Evolutionary conservation across 2,888 invertebrate genomes (phyloP).

Genomic region (Cecidostiba fungosa): DNA sequence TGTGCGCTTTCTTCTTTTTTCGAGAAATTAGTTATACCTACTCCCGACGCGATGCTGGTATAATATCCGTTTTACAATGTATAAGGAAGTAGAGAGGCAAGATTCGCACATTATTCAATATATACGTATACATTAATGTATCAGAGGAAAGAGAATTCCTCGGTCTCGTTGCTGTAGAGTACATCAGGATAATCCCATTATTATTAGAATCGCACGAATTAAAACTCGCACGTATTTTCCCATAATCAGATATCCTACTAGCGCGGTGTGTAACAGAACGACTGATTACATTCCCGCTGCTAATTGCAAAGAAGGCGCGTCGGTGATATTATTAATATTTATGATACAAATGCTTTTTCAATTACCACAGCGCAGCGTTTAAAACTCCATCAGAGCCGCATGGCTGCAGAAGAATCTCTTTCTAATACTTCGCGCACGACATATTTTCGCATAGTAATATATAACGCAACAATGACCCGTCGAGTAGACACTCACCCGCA

Average conservation of each 20-base stretch:
- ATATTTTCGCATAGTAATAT: neutral
- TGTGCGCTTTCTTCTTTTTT: neutral
- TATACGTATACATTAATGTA: neutral
- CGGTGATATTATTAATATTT: neutral
- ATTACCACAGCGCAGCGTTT: neutral
- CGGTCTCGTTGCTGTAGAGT: neutral
- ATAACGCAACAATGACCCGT: neutral
- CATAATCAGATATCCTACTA: neutral
- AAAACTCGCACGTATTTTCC: neutral
- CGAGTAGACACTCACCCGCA: neutral
- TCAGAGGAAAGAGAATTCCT: neutral
- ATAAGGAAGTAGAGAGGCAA: neutral
- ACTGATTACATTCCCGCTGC: neutral
- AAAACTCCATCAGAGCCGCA: neutral
- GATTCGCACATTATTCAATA: neutral
- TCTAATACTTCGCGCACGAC: neutral
- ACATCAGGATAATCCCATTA: neutral
- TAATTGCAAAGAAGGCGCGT: slow-evolving; percentile 7
- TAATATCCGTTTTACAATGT: slow-evolving; percentile 16
- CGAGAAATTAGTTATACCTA: neutral
- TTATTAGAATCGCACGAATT: slow-evolving; percentile 2
- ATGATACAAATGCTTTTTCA: neutral
- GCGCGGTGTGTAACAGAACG: neutral
- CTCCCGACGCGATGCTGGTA: neutral
- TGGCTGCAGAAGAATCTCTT: neutral